A percentile compares a stretch with the other conserved stretches of the same genome.
phyloP scores from a whole-genome alignment of 2,797 vertebrate genomes.

The Allobates femoralis region DNA sequence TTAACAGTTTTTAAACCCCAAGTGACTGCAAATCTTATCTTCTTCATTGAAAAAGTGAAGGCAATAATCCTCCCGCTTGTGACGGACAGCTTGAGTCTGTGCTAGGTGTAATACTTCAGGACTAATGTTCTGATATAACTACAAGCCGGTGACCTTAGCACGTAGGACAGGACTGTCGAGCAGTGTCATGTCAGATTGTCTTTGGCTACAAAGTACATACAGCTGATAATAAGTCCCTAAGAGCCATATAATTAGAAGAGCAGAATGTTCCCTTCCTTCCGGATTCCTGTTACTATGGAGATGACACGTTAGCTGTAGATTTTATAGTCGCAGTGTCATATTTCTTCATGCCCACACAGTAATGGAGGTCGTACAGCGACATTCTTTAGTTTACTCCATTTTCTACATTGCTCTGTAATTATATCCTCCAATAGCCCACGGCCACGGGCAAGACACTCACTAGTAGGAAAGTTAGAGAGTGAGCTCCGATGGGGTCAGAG shows the following conservation, averaged over 20 bases:
- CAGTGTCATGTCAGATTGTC: background rate
- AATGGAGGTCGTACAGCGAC: constrained; percentile 10
- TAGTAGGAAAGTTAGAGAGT: no score
- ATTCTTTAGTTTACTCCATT: background rate
- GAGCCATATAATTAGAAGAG: background rate
- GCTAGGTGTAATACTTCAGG: background rate
- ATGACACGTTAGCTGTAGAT: constrained; percentile 11
- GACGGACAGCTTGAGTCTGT: no score
- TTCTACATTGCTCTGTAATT: no score
- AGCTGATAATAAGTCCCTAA: background rate
- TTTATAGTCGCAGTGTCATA: constrained; percentile 28
- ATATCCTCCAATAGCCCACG: no score
- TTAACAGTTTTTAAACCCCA: no score
- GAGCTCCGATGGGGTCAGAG: no score
- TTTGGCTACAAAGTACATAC: constrained; percentile 19
- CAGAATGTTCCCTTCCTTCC: background rate
- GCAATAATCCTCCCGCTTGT: no score
- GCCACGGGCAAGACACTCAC: no score
- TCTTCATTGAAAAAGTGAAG: no score
- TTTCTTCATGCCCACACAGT: constrained; percentile 1
- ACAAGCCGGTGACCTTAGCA: background rate
- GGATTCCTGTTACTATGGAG: constrained; percentile 11
- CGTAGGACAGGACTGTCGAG: background rate
- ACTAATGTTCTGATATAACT: background rate
- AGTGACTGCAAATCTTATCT: no score